Conservation (phyloP, 2,888 invertebrate genomes). For the Perizoma flavofasciatum region DNA sequence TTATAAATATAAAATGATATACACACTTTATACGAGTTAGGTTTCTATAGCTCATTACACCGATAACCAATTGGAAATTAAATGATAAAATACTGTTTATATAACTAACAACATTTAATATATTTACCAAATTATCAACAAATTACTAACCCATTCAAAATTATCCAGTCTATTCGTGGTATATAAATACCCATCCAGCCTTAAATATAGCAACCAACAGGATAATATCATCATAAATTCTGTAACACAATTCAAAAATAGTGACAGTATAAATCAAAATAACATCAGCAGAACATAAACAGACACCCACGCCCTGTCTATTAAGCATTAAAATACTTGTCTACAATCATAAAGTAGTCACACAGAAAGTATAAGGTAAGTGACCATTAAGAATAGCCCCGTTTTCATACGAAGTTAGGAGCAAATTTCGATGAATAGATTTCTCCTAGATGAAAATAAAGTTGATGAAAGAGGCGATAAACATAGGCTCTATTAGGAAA, state of each 20-base stretch:
- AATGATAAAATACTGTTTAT: no score
- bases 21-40: no score
- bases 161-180: slow-evolving; percentile 14
- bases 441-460: not conserved
- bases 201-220: slow-evolving; percentile 12
- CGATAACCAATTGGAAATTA: no score
- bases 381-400: slow-evolving; percentile 17
- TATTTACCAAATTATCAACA: slow-evolving; percentile 1
- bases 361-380: slow-evolving; percentile 22
- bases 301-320: slow-evolving; percentile 31
- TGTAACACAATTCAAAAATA: slow-evolving; percentile 32
- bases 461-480: not conserved
- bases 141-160: slow-evolving; percentile 8
- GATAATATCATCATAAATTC: slow-evolving; percentile 36
- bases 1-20: no score
- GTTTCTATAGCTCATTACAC: no score
- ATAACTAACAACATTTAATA: no score
- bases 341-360: slow-evolving; percentile 26
- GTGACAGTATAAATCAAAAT: slow-evolving; percentile 37
- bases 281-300: slow-evolving; percentile 38
- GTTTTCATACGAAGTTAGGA: slow-evolving; percentile 13
- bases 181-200: slow-evolving; percentile 16
- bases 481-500: not conserved
- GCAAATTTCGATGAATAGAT: slow-evolving; percentile 2
- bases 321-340: slow-evolving; percentile 32